A percentile compares a stretch with the other conserved stretches of the same genome.
Evolutionary conservation across 2,888 invertebrate genomes (phyloP).

Genomic region (Metellina segmentata): DNA sequence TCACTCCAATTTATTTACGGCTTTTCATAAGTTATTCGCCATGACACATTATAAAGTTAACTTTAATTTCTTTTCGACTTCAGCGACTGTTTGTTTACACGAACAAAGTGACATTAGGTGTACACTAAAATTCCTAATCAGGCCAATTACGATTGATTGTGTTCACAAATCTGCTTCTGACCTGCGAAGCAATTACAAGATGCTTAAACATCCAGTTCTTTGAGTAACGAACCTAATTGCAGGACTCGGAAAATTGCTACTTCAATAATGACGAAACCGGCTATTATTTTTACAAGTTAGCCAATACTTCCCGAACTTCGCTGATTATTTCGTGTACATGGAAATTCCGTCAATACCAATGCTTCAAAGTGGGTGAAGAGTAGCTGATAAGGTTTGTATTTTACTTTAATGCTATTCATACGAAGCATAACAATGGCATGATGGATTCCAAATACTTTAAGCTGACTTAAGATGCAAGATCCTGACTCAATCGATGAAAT

Average conservation of each 20-base stretch:
- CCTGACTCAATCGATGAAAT: constrained; percentile 26
- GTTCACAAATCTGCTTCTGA: not conserved
- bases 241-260: not conserved
- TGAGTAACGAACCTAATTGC: not conserved
- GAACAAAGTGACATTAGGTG: no score
- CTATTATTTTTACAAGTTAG: not conserved
- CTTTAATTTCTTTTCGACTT: no score
- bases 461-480: constrained; percentile 18
- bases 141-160: no score
- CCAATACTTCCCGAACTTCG: not conserved
- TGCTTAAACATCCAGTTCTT: not conserved
- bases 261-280: not conserved
- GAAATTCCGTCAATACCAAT: no score
- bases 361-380: not conserved
- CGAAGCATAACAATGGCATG: constrained; percentile 7
- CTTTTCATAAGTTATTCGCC: no score
- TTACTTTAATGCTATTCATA: not conserved
- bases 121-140: no score
- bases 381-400: not conserved
- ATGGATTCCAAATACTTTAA: constrained; percentile 35
- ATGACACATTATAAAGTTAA: no score
- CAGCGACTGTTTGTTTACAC: no score
- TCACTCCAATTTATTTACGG: no score
- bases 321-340: not conserved
- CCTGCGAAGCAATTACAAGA: not conserved